Percentiles rank a stretch among this genome's conserved stretches.
Conservation (phyloP, 2,113 vertebrate species). For the Pantherophis guttatus region DNA sequence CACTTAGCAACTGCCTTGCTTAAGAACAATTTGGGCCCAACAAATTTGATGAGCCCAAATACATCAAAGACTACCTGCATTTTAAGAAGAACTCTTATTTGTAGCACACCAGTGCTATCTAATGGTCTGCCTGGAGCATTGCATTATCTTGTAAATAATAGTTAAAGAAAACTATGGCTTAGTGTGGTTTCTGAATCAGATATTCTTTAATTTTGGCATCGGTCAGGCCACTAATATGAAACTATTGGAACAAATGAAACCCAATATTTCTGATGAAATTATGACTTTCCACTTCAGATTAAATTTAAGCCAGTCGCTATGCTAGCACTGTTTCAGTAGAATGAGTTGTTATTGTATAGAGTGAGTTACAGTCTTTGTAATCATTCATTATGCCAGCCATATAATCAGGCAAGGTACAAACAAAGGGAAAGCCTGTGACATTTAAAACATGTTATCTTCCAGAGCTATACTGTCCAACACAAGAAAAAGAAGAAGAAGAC, state of each 20-base stretch:
- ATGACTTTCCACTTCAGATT: not conserved
- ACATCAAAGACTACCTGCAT: not conserved
- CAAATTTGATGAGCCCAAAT: not conserved
- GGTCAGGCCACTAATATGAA: not conserved
- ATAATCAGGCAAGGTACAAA: not conserved
- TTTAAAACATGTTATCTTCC: not conserved
- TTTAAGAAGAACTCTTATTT: not conserved
- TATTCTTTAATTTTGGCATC: not conserved
- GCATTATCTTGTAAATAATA: not conserved
- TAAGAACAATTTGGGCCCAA: not conserved
- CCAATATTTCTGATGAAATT: not conserved
- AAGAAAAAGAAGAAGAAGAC: not conserved
- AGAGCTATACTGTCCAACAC: not conserved
- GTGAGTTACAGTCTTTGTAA: conserved; percentile 20
- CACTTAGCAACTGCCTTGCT: not conserved
- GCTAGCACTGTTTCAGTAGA: not conserved
- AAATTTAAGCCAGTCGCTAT: not conserved
- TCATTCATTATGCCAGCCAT: not conserved
- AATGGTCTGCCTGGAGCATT: not conserved
- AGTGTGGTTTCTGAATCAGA: not conserved
- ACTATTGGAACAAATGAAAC: not conserved
- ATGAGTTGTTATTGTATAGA: conserved; percentile 26
- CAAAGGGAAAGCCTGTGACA: not conserved
- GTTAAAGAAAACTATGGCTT: not conserved
- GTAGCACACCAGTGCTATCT: not conserved